Evolutionary conservation across 2,113 vertebrate species (phyloP).

Genomic region (Todiramphus chloris): DNA sequence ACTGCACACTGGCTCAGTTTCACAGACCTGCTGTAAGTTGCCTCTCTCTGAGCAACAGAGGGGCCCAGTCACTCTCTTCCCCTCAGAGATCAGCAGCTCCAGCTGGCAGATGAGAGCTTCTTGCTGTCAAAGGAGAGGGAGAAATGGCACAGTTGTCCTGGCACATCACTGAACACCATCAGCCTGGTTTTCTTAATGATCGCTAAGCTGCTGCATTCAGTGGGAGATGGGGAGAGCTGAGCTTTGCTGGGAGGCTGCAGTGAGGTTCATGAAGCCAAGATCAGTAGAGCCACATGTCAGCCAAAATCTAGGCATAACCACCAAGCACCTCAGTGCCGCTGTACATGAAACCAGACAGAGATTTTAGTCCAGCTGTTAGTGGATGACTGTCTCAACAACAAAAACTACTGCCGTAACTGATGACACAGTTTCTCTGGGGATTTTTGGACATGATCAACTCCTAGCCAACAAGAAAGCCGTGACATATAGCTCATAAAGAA

Average conservation of each 20-base stretch:
- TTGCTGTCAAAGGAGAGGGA: neutral
- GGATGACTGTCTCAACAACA: no score
- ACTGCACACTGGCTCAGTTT: neutral
- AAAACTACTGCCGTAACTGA: neutral
- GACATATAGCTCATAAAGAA: neutral
- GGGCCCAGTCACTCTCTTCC: neutral
- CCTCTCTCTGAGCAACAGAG: neutral
- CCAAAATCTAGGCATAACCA: neutral
- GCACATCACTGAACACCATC: neutral
- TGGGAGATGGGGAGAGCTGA: neutral
- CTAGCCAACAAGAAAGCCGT: neutral
- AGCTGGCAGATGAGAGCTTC: neutral
- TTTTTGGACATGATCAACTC: neutral
- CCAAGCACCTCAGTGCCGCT: neutral
- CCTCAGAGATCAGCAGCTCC: neutral
- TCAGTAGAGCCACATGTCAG: accelerated
- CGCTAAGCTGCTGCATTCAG: neutral
- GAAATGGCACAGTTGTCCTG: neutral
- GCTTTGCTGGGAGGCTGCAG: neutral
- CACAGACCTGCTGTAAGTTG: neutral
- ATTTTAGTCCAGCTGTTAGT: neutral
- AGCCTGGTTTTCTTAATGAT: accelerated
- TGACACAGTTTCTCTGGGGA: neutral
- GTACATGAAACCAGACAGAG: accelerated
- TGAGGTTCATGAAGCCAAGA: neutral